phyloP scores from a whole-genome alignment of 2,888 invertebrate species.

The Eristalinus aeneus region DNA sequence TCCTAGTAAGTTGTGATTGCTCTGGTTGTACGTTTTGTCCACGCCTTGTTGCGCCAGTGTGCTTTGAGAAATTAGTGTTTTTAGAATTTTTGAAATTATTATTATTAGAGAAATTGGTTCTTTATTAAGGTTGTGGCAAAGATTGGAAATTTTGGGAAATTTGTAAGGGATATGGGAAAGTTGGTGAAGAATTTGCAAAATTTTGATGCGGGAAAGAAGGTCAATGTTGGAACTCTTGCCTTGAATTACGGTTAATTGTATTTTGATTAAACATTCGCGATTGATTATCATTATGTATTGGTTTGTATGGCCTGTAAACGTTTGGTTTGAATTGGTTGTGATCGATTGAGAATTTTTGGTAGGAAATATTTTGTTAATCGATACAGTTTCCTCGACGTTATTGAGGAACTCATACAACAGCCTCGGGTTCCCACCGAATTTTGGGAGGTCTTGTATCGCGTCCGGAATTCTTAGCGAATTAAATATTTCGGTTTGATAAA shows the following conservation, averaged over 20 bases:
- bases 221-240: background rate
- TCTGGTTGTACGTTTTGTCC: background rate
- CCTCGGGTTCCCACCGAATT: conserved; percentile 36
- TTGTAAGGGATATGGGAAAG: too few relatives aligned
- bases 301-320: too few relatives aligned
- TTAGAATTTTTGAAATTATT: background rate
- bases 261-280: too few relatives aligned
- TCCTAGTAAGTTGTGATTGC: too few relatives aligned
- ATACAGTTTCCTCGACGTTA: conserved; percentile 32
- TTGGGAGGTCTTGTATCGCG: conserved; percentile 42
- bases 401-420: conserved; percentile 37
- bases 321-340: too few relatives aligned
- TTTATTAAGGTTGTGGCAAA: background rate
- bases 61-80: background rate
- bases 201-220: too few relatives aligned
- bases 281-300: too few relatives aligned
- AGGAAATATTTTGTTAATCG: background rate
- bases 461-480: conserved; percentile 40
- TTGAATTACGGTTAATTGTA: too few relatives aligned
- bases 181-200: too few relatives aligned
- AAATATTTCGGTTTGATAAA: conserved; percentile 11
- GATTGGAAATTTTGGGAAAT: background rate
- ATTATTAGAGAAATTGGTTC: background rate
- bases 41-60: background rate
- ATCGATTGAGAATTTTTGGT: background rate